Evolutionary conservation across 2,888 invertebrate species (phyloP).

Genomic region (Apodemia duryi): DNA sequence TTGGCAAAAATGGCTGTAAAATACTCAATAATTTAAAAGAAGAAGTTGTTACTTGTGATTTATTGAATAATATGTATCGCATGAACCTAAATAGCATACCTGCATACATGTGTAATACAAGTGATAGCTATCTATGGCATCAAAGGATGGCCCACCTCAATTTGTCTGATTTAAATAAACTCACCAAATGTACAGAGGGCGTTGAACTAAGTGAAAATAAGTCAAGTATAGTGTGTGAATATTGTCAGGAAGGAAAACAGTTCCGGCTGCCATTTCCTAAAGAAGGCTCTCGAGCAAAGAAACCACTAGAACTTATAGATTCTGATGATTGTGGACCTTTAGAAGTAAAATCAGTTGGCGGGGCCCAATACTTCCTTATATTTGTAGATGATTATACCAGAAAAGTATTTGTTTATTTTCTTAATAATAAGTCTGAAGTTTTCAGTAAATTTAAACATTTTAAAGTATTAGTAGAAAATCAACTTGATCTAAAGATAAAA

Average conservation of each 20-base stretch:
- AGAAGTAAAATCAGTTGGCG: not conserved
- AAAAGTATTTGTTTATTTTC: constrained; percentile 8
- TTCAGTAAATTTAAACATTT: constrained; percentile 3
- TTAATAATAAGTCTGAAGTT: constrained; percentile 7
- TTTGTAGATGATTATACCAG: not conserved
- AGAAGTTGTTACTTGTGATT: constrained; percentile 7
- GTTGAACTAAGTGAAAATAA: too few species aligned
- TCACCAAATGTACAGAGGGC: too few species aligned
- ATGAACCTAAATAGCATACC: not conserved
- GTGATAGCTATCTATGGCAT: not conserved
- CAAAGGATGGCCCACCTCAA: too few species aligned
- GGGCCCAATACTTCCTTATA: not conserved
- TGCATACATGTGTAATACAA: too few species aligned
- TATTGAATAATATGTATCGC: constrained; percentile 16
- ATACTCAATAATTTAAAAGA: constrained; percentile 14
- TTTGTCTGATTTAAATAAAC: too few species aligned
- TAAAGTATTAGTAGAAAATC: not conserved
- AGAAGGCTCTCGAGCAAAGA: not conserved
- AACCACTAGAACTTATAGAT: not conserved
- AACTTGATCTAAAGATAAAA: not conserved
- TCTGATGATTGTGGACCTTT: not conserved
- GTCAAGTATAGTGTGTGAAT: too few species aligned
- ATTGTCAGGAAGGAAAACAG: too few species aligned
- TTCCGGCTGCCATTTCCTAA: too few species aligned
- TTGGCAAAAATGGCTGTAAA: constrained; percentile 27